Evolutionary conservation across 2,888 invertebrate genomes (phyloP).

Genomic region (Daptonema setosum): DNA sequence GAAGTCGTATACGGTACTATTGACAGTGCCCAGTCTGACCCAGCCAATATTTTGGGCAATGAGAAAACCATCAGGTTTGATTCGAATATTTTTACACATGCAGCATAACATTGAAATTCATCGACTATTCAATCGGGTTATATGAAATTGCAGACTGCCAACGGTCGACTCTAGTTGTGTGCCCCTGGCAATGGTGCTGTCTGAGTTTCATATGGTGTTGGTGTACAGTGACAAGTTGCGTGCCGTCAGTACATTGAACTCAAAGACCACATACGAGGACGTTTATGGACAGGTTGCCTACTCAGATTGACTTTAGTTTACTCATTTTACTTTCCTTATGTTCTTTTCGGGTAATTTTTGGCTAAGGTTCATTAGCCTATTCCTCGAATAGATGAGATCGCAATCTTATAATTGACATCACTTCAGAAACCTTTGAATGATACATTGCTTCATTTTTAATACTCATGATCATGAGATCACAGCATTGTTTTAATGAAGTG

Average conservation of each 20-base stretch:
- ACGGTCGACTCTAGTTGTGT: no score
- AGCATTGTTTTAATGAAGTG: no score
- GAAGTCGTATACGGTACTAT: not conserved
- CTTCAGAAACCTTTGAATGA: no score
- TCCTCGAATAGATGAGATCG: no score
- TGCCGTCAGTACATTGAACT: slow-evolving; percentile 5
- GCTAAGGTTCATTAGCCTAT: no score
- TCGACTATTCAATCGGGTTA: not conserved
- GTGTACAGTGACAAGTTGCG: not conserved
- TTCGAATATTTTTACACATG: not conserved
- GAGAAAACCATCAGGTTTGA: not conserved
- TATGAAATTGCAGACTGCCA: no score
- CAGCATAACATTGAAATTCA: not conserved
- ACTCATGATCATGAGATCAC: no score
- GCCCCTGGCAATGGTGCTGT: slow-evolving; percentile 2
- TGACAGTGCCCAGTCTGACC: not conserved
- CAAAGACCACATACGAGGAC: slow-evolving; percentile 6
- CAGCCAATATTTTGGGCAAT: not conserved
- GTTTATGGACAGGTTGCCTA: not conserved
- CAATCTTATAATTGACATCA: no score
- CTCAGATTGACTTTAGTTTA: no score
- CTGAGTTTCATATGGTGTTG: slow-evolving; percentile 2
- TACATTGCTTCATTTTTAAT: no score
- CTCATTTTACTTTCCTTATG: not conserved
- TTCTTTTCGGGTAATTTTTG: not conserved